A percentile compares a stretch with the other conserved stretches of the same genome.
Evolutionary conservation across 2,113 vertebrate species (phyloP).

Genomic region (Grallaria varia): DNA sequence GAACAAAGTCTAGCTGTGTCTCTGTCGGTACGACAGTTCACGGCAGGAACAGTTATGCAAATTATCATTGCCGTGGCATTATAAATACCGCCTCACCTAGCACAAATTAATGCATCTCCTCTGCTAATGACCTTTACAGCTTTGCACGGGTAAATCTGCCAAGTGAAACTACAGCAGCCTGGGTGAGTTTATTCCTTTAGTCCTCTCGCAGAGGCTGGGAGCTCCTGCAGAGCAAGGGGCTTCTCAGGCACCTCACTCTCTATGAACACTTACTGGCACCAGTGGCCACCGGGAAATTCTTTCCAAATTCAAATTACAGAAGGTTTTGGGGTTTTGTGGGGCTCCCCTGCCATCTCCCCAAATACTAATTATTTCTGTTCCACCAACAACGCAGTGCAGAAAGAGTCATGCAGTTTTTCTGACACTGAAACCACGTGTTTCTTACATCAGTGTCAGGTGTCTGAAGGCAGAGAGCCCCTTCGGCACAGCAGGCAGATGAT

Average conservation of each 20-base stretch:
- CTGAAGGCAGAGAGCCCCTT: conserved; percentile 86
- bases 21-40: neutral
- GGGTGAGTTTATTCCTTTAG: accelerated
- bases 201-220: neutral
- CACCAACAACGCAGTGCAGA: neutral
- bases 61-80: conserved; percentile 15
- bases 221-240: neutral
- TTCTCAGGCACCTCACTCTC: neutral
- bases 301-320: neutral
- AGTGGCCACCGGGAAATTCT: neutral
- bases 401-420: neutral
- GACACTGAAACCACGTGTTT: neutral
- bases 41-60: neutral
- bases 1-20: neutral
- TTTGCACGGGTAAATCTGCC: neutral
- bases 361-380: neutral
- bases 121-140: conserved; percentile 33
- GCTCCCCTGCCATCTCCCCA: accelerated
- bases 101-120: conserved; percentile 3
- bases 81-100: conserved; percentile 21
- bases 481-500: conserved; percentile 89
- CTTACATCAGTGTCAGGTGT: conserved; percentile 88
- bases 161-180: neutral
- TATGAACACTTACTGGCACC: neutral
- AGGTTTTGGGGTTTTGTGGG: neutral